Evolutionary conservation across 2,113 vertebrate species (phyloP).

Genomic region (Emydocephalus ijimae): DNA sequence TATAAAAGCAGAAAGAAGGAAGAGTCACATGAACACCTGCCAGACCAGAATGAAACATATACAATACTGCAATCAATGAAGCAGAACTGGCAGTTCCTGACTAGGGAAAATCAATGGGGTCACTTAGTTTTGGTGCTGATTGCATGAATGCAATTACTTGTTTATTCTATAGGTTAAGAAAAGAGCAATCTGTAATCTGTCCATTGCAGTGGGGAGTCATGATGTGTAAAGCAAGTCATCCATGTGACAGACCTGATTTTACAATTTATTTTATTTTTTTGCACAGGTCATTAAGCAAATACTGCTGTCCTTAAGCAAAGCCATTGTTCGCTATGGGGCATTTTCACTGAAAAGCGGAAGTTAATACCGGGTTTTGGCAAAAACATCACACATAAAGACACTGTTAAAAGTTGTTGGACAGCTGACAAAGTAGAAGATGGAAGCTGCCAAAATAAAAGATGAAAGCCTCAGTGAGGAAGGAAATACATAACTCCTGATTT

Average conservation of each 20-base stretch:
- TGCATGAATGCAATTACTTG: background rate
- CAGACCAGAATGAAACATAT: background rate
- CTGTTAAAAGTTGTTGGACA: slow-evolving; percentile 98
- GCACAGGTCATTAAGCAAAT: background rate
- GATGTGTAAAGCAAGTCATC: background rate
- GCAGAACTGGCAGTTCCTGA: background rate
- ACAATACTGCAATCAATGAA: background rate
- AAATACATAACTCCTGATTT: slow-evolving; percentile 75
- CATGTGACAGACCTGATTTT: background rate
- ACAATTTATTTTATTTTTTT: too few relatives aligned
- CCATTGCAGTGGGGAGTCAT: background rate
- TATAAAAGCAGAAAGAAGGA: background rate
- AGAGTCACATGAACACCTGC: background rate
- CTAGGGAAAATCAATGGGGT: background rate
- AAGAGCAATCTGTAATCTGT: background rate
- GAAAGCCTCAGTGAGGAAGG: slow-evolving; percentile 53
- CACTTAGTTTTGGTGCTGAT: background rate
- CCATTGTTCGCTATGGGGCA: background rate
- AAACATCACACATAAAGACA: slow-evolving; percentile 72
- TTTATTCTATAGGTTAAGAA: background rate
- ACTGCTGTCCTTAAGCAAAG: background rate
- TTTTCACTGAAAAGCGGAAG: background rate
- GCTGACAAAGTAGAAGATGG: slow-evolving; percentile 92
- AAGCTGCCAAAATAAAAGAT: slow-evolving; percentile 90
- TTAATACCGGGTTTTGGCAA: background rate